Conservation (phyloP, 1,140 invertebrate genomes). For the Platorchestia sp. region DNA sequence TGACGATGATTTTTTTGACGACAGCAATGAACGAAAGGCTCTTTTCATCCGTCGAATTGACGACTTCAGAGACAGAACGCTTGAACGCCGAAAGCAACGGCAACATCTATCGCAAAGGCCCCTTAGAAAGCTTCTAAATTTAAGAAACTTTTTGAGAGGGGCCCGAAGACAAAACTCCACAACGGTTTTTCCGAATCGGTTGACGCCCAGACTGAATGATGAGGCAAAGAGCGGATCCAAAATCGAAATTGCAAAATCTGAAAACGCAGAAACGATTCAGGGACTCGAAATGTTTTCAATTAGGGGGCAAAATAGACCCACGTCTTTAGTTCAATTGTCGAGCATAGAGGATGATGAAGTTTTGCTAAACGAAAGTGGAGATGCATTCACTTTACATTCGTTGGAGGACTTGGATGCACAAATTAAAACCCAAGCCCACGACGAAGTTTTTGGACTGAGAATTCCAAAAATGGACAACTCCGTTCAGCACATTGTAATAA, state of each 20-base stretch:
- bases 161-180: neutral
- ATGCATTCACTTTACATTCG: neutral
- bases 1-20: neutral
- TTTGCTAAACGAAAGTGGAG: neutral
- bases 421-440: neutral
- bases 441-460: neutral
- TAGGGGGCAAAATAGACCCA: neutral
- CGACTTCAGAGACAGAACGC: slow-evolving; percentile 17
- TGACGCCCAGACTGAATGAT: neutral
- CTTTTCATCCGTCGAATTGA: slow-evolving; percentile 31
- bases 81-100: neutral
- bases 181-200: neutral
- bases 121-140: neutral
- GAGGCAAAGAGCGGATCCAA: neutral
- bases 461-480: slow-evolving; percentile 9
- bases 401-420: neutral
- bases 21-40: slow-evolving; percentile 33
- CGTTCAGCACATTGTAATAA: neutral
- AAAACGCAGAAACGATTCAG: neutral
- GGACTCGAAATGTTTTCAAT: neutral
- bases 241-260: neutral
- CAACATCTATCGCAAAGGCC: neutral
- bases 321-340: neutral
- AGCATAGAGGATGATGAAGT: neutral
- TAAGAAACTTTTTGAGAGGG: neutral